Evolutionary conservation across 2,797 vertebrate species (phyloP).

Genomic region (Alca torda): DNA sequence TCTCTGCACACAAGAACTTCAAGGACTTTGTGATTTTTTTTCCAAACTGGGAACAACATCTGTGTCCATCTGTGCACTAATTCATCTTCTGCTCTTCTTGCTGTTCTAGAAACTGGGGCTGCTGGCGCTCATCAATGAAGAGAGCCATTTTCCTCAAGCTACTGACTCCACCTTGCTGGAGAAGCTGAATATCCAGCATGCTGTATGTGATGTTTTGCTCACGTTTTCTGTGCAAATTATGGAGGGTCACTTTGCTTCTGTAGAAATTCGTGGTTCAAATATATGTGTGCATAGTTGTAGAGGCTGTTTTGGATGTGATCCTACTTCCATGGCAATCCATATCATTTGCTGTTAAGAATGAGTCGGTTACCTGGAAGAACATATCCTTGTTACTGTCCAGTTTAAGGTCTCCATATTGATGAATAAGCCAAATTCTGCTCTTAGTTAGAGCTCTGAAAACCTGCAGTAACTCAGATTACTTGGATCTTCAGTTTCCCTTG

Average conservation of each 20-base stretch:
- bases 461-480: background rate
- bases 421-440: background rate
- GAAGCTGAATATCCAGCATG: slow-evolving; percentile 92
- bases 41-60: background rate
- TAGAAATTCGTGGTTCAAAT: background rate
- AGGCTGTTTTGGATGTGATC: background rate
- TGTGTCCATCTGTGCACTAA: background rate
- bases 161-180: slow-evolving; percentile 92
- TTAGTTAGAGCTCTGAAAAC: background rate
- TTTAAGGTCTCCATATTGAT: background rate
- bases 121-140: slow-evolving; percentile 95
- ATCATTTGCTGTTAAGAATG: background rate
- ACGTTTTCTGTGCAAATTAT: background rate
- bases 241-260: background rate
- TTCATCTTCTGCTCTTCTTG: background rate
- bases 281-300: background rate
- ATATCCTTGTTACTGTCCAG: background rate
- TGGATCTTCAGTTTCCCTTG: background rate
- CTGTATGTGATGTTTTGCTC: slow-evolving; percentile 76
- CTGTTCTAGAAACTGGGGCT: slow-evolving; percentile 91
- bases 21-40: background rate
- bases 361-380: background rate
- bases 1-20: background rate
- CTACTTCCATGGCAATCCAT: background rate
- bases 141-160: slow-evolving; percentile 97